These are phyloP conservation scores for Heliocidaris tuberculata DNA, from an alignment of 35 echinoderm and acorn worm genomes.

Conservation along the genomic window DNA sequence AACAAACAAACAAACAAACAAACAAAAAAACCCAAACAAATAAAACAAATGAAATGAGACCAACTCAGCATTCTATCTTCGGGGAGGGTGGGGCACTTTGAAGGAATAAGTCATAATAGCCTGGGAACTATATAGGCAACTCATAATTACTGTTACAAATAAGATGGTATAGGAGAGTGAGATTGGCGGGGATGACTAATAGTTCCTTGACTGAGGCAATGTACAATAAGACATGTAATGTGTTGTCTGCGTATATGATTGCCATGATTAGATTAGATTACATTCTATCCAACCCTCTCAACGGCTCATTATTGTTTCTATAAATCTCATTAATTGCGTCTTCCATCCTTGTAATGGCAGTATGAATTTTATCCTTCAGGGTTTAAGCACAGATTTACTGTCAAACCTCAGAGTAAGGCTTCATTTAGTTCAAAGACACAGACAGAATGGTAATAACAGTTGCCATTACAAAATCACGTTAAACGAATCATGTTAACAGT, in stretches of 20 bases:
- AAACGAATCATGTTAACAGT: not conserved
- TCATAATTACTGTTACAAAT: not conserved
- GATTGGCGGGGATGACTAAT: not conserved
- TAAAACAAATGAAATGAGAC: too few species aligned
- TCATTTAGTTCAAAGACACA: not conserved
- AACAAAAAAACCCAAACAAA: too few species aligned
- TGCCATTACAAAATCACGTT: not conserved
- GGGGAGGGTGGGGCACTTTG: not conserved
- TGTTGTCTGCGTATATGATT: not conserved
- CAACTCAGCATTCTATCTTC: too few species aligned
- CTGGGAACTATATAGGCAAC: not conserved
- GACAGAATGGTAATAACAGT: not conserved
- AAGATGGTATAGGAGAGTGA: not conserved
- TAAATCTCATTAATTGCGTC: not conserved
- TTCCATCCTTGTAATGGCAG: not conserved
- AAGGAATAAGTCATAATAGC: not conserved
- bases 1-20: too few species aligned
- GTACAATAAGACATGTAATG: not conserved
- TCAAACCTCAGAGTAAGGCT: not conserved
- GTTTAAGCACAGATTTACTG: not conserved
- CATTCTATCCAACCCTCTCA: not conserved
- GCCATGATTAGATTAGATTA: not conserved
- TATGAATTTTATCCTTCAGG: not conserved
- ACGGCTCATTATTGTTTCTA: not conserved
- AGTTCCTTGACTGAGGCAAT: conserved; percentile 7